Evolutionary conservation across 2,797 vertebrate species (phyloP).

Genomic region (Melanotaenia nigrans): DNA sequence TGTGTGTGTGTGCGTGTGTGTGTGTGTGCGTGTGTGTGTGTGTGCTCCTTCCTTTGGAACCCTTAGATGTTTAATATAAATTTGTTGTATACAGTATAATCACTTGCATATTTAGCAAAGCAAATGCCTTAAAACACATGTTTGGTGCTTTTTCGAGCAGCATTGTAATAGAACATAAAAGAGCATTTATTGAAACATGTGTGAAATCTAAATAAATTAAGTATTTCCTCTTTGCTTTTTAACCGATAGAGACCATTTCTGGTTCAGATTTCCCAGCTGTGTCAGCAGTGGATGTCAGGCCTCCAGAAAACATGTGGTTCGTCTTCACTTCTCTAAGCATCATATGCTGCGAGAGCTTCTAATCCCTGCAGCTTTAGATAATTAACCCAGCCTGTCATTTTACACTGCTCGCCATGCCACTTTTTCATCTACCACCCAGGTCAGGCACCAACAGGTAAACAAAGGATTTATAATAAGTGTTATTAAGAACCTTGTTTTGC

Average conservation of each 20-base stretch:
- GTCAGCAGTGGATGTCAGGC: neutral
- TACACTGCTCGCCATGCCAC: conserved; percentile 33
- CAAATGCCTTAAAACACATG: neutral
- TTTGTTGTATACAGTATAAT: neutral
- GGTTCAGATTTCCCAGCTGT: conserved; percentile 1
- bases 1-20: too few relatives aligned
- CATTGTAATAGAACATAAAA: neutral
- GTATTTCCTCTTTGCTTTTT: neutral
- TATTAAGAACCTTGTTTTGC: conserved; percentile 53
- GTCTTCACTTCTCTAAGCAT: conserved; percentile 35
- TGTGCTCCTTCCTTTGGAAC: too few relatives aligned
- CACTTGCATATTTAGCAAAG: neutral
- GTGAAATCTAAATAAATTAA: neutral
- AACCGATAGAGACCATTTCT: neutral
- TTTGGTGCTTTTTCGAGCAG: neutral
- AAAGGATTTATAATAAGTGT: conserved; percentile 55
- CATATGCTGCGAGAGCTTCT: conserved; percentile 60
- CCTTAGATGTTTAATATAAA: neutral
- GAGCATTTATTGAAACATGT: neutral
- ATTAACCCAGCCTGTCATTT: conserved; percentile 72
- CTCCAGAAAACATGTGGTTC: conserved; percentile 50
- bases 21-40: too few relatives aligned
- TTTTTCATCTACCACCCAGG: conserved; percentile 63
- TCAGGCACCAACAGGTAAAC: conserved; percentile 61
- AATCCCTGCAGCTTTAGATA: conserved; percentile 73